Evolutionary conservation across 2,888 invertebrate genomes (phyloP), one percentile per base, ranked within the genome.

Genomic region (Idaea biselata): DNA sequence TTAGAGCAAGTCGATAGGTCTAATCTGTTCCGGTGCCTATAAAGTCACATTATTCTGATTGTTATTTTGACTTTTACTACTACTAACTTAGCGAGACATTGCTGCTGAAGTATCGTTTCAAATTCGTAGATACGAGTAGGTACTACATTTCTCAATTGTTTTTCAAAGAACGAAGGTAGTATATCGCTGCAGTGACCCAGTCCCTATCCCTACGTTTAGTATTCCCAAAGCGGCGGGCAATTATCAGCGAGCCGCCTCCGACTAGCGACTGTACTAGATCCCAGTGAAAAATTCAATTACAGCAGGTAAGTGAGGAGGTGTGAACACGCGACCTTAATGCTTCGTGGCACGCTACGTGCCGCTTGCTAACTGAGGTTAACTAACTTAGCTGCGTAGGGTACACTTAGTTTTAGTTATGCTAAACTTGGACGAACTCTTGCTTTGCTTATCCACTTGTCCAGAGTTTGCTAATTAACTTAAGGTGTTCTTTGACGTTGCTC

Each of bases 271-370:
- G 56, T 56, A 18, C 17, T 18, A 56, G 18, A 56, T 56, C 18
- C 18, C 58, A 33, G 58, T 70, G 68, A 74, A 77, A 76, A 76
- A 76, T 77, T 76, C 74, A 78, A 77, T 79, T 81, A 77, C 68
- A 69, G 60, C 60, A 65, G 66, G 68, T 63, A 33, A 68, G 70
- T 72, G 71, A 75, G 71, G 73, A 79, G 80, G 81, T 78, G 81
- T 64, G 73, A 79, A 77, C 82, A 81, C 82, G 82, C 81, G 76
- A 81, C 69, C 66, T 68, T 72, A 73, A 68, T 72, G 64, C 68
- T 56, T 59, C 58, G 17, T 62, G 59, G 66, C 64, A 62, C 66
- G 62, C 60, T 18, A 59, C 58, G 25, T 25, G 25, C 25, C 25
- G 54, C 56, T 18, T 16, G 32, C 60, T 61, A 62, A 44, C 44